Base-by-base conservation (phyloP, 2,113 vertebrate species). In the Propithecus coquereli region DNA sequence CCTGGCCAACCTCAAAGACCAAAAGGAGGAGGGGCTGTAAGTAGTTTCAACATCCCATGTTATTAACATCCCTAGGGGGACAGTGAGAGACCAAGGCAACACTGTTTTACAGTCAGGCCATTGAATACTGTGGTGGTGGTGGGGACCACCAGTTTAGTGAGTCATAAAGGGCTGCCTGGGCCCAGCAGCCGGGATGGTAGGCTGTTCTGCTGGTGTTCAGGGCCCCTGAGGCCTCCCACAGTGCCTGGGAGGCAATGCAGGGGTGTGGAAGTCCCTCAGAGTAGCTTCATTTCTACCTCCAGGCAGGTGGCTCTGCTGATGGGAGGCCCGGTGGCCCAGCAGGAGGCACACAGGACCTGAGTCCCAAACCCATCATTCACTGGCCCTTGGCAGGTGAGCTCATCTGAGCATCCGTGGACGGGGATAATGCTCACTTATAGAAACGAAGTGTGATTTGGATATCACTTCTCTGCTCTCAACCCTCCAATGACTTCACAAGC, bases 141-240 rank as follows among this genome's bases (percentile, higher is more conserved):
- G 12, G n/a, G 27, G 8, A 37, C 43, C 52, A 47, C 0, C 22
- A 17, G 68, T 50, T 43, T 1, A 59, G 76, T 18, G 40, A 66
- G 23, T 47, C 47, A 45, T 32, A 34, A 77, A 63, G 20, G 23
- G 45, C 1, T 9, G n/a, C 30, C 45, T 32, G 77, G 61, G 30
- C 18, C 40, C 17, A 30, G 20, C 23, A 22, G 23, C 7, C 59
- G 37, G 50, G 57, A 59, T 0, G 0, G 10, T 43, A 61, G n/a
- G 34, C 4, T 8, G 20, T 77, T 65, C 59, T 63, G 22, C 3
- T 40, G 50, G 79, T 6, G 37, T 66, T 37, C 30, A 27, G 40
- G 32, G 18, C 47, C 11, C 13, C 14, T 0, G 0, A 10, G 65
- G 23, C n/a, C 11, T 61, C 34, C 77, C 16, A 32, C 2, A 66